Percentiles rank a stretch among this genome's conserved stretches.
These are phyloP conservation scores for Stichopus chloronotus DNA, from an alignment of 35 echinoderm and acorn worm species.

Conservation along the genomic window DNA sequence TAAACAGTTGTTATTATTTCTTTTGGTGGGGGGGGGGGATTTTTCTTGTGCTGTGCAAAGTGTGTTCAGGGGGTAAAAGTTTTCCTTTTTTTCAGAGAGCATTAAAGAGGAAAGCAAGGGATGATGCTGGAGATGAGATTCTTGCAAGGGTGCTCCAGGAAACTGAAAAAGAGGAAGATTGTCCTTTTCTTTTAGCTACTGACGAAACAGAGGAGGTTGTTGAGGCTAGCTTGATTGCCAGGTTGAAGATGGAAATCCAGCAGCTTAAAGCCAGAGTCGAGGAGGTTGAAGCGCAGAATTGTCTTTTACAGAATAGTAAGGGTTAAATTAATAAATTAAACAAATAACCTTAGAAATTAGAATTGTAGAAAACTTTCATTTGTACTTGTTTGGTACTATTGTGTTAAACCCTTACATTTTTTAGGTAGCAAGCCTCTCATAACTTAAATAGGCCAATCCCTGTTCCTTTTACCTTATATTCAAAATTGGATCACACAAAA, in stretches of 20 bases:
- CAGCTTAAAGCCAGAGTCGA: background rate
- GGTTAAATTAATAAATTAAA: background rate
- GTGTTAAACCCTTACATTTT: no score
- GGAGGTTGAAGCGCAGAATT: background rate
- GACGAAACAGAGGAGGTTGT: background rate
- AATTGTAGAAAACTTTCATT: background rate
- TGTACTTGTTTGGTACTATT: no score
- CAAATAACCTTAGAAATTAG: background rate
- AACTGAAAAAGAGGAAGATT: background rate
- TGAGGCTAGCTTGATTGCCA: slow-evolving; percentile 4
- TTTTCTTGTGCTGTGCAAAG: background rate
- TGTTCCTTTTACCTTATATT: no score
- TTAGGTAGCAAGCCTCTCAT: no score
- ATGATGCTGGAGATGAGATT: slow-evolving; percentile 28
- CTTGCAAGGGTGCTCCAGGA: background rate
- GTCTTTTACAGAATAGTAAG: slow-evolving; percentile 3
- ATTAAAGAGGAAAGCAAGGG: slow-evolving; percentile 16
- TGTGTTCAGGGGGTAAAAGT: background rate
- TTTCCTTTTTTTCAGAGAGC: slow-evolving; percentile 2
- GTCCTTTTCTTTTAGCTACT: background rate
- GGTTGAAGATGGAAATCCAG: background rate
- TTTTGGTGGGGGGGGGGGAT: background rate
- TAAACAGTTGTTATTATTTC: no score
- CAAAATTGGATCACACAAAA: no score
- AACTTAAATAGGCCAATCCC: no score